Conservation (phyloP, 2,113 vertebrate genomes). For the Speoplatyrhinus poulsoni region DNA sequence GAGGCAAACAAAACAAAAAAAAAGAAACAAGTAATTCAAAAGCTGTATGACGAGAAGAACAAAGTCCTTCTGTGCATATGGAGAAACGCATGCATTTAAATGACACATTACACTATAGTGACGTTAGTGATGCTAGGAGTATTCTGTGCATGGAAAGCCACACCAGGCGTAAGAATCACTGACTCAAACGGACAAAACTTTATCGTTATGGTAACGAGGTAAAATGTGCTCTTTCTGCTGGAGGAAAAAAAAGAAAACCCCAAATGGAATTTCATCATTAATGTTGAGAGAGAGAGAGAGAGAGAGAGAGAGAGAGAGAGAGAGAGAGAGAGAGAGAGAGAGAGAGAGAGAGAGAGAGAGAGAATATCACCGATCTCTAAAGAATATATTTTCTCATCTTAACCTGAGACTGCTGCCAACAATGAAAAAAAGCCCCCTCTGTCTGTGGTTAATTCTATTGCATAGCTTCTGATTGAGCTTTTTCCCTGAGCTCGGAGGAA, state of each 20-base stretch:
- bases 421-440: not conserved
- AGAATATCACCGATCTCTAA: not conserved
- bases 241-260: not conserved
- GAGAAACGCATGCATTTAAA: slow-evolving; percentile 68
- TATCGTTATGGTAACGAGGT: slow-evolving; percentile 6
- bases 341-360: too few relatives aligned
- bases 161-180: not conserved
- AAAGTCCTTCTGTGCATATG: slow-evolving; percentile 25
- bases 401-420: slow-evolving; percentile 5
- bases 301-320: not conserved
- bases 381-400: not conserved
- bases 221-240: slow-evolving; percentile 6
- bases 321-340: not conserved
- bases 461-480: slow-evolving; percentile 12
- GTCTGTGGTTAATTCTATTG: not conserved
- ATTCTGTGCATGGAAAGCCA: slow-evolving; percentile 29
- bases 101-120: slow-evolving; percentile 42
- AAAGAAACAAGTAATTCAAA: slow-evolving; percentile 7
- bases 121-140: slow-evolving; percentile 31
- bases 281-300: not conserved
- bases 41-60: slow-evolving; percentile 39
- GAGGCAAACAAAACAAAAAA: slow-evolving; percentile 27
- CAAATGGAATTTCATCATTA: slow-evolving; percentile 3
- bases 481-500: slow-evolving; percentile 24
- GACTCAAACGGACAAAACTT: slow-evolving; percentile 17